phyloP scores from a whole-genome alignment of 2,888 invertebrate species.

The Hypolimnas misippus region DNA sequence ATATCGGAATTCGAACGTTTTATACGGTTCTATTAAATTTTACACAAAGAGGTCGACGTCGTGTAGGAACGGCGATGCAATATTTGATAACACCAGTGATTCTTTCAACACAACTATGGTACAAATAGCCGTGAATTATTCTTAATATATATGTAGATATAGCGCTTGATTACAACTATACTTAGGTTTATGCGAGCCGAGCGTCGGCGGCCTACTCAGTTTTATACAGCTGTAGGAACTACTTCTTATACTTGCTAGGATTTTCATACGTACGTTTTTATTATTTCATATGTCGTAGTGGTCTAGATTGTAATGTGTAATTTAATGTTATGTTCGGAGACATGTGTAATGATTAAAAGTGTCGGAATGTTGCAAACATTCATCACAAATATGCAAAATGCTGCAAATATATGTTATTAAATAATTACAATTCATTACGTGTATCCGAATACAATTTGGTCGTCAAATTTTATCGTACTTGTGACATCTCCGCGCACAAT shows the following conservation, averaged over 20 bases:
- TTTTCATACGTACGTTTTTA: conserved; percentile 69
- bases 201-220: conserved; percentile 33
- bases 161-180: conserved; percentile 53
- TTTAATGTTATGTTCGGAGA: conserved; percentile 45
- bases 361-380: conserved; percentile 9
- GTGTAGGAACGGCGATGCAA: conserved; percentile 18
- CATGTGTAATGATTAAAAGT: conserved; percentile 37
- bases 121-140: conserved; percentile 66
- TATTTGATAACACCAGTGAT: conserved; percentile 32
- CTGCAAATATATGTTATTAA: background rate
- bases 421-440: background rate
- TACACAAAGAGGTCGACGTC: conserved; percentile 9
- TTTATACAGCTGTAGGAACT: conserved; percentile 31
- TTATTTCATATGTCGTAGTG: conserved; percentile 63
- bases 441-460: conserved; percentile 28
- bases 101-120: conserved; percentile 57
- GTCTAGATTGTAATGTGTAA: conserved; percentile 50
- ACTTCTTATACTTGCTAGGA: conserved; percentile 57
- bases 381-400: background rate
- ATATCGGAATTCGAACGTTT: conserved; percentile 54
- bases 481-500: conserved; percentile 50
- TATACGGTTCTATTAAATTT: conserved; percentile 15
- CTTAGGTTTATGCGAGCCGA: conserved; percentile 47
- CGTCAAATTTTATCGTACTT: conserved; percentile 30
- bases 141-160: conserved; percentile 50